Percentiles rank a stretch among this genome's conserved stretches.
These are phyloP conservation scores for Hemiprocne comata DNA, from an alignment of 2,113 vertebrate species.

Conservation along the genomic window DNA sequence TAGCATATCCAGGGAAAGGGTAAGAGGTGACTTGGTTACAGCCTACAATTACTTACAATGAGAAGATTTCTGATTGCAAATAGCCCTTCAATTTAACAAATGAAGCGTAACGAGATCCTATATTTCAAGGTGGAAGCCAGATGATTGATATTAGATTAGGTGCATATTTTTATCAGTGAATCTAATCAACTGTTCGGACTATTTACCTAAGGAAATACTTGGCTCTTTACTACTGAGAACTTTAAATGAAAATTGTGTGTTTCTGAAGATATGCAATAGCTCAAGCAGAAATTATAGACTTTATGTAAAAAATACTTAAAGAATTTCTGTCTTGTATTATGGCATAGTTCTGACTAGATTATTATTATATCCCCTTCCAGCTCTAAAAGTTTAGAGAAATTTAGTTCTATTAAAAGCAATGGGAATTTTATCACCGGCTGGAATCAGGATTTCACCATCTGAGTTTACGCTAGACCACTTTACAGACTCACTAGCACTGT, in stretches of 20 bases:
- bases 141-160: constrained; percentile 48
- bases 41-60: constrained; percentile 27
- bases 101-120: constrained; percentile 41
- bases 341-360: neutral
- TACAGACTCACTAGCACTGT: neutral
- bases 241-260: constrained; percentile 32
- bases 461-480: neutral
- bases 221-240: constrained; percentile 9
- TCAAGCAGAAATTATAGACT: constrained; percentile 19
- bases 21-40: constrained; percentile 50
- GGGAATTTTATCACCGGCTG: neutral
- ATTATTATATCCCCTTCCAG: neutral
- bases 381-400: neutral
- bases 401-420: neutral
- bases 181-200: constrained; percentile 45
- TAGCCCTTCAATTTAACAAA: constrained; percentile 62
- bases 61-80: constrained; percentile 59
- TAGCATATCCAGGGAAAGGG: neutral
- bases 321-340: neutral
- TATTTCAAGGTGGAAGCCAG: constrained; percentile 29
- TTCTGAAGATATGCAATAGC: neutral
- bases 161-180: constrained; percentile 54
- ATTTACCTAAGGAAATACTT: constrained; percentile 16
- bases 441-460: neutral
- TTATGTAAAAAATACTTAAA: neutral